Percentiles rank a stretch among this genome's conserved stretches.
These are phyloP conservation scores for Chymomyza amoena DNA, from an alignment of 2,888 invertebrate genomes.

Conservation along the genomic window DNA sequence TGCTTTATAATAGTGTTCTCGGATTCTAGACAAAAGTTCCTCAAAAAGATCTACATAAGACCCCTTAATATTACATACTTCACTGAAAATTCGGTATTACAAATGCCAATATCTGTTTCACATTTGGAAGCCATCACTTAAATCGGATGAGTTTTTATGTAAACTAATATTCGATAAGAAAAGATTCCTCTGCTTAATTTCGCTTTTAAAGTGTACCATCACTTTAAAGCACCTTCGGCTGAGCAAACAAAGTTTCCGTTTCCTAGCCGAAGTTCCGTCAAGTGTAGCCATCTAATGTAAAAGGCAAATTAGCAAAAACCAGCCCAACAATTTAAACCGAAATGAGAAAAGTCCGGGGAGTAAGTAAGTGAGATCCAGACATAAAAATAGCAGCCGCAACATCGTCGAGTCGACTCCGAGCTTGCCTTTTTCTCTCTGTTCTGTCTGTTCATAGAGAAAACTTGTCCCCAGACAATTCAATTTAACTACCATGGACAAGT, in stretches of 20 bases:
- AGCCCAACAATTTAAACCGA: slow-evolving; percentile 64
- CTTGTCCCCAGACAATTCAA: slow-evolving; percentile 74
- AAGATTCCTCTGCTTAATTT: background rate
- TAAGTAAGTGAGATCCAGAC: slow-evolving; percentile 1
- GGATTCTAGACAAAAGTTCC: too few relatives aligned
- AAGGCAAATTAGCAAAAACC: slow-evolving; percentile 70
- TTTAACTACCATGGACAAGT: slow-evolving; percentile 48
- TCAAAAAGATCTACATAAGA: too few relatives aligned
- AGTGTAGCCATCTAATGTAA: slow-evolving; percentile 46
- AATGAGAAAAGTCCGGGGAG: slow-evolving; percentile 42
- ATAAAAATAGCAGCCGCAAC: background rate
- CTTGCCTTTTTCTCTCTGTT: slow-evolving; percentile 46
- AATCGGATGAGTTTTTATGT: too few relatives aligned
- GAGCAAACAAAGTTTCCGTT: slow-evolving; percentile 21
- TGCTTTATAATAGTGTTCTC: too few relatives aligned
- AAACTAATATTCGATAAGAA: too few relatives aligned
- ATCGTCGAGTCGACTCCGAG: slow-evolving; percentile 50
- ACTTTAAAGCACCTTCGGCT: slow-evolving; percentile 10
- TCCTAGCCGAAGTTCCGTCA: slow-evolving; percentile 8
- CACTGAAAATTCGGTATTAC: too few relatives aligned
- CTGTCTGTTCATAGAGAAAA: slow-evolving; percentile 33
- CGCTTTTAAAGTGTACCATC: slow-evolving; percentile 9
- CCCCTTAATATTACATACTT: too few relatives aligned
- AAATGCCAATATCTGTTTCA: too few relatives aligned
- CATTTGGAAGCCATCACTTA: too few relatives aligned